phyloP scores from a whole-genome alignment of 1,140 invertebrate genomes.

The Semibalanus balanoides region DNA sequence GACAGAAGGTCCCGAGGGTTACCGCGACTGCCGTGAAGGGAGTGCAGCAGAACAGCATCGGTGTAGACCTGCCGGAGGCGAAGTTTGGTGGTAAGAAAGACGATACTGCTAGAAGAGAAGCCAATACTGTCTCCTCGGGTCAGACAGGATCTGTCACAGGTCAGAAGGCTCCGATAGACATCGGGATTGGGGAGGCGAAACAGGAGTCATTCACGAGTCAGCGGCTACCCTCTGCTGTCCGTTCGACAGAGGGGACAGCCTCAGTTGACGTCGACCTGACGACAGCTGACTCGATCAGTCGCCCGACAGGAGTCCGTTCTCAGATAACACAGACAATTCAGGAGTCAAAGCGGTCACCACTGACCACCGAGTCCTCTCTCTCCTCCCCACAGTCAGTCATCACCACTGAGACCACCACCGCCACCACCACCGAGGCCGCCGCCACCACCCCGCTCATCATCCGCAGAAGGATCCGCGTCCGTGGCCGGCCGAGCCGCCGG shows the following conservation, averaged over 20 bases:
- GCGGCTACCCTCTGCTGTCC: no score
- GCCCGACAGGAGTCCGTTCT: no score
- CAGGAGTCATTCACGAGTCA: no score
- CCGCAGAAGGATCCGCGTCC: neutral
- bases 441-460: neutral
- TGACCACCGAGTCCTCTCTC: no score
- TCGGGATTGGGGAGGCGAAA: no score
- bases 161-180: no score
- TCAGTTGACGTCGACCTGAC: no score
- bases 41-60: neutral
- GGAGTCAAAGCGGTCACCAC: no score
- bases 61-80: neutral
- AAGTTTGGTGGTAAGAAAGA: neutral
- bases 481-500: no score
- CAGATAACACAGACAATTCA: neutral
- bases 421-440: neutral
- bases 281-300: neutral
- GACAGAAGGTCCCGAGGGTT: neutral
- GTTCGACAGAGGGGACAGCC: no score
- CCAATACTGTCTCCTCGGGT: no score
- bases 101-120: neutral
- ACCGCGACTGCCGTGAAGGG: neutral
- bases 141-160: no score
- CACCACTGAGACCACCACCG: neutral
- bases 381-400: neutral